These are phyloP conservation scores for Delichon dasypus DNA, from an alignment of 2,797 vertebrate genomes.

Conservation along the genomic window DNA sequence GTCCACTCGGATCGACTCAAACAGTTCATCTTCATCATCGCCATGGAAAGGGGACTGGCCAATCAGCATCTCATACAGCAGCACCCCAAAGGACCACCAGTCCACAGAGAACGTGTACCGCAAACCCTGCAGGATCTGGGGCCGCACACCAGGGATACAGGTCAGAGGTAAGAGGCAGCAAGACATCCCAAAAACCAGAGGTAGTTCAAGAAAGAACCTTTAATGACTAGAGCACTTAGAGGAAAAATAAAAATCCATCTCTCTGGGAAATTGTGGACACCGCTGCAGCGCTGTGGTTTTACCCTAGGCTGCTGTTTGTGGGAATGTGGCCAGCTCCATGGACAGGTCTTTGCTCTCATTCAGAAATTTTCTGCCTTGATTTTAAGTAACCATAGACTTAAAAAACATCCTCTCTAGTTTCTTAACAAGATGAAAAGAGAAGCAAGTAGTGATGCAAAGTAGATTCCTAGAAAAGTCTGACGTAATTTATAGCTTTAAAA, in stretches of 20 bases:
- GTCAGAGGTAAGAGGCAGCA: neutral
- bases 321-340: rapidly evolving
- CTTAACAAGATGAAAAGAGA: neutral
- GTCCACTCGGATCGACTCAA: constrained; percentile 93
- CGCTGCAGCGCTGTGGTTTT: neutral
- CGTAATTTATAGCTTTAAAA: neutral
- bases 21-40: constrained; percentile 94
- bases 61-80: constrained; percentile 97
- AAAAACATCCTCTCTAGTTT: neutral
- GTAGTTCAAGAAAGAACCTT: neutral
- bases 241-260: neutral
- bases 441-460: neutral
- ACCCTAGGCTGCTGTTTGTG: neutral
- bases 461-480: neutral
- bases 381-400: neutral
- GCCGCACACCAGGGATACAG: neutral
- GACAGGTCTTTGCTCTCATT: neutral
- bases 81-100: constrained; percentile 99
- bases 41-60: constrained; percentile 98
- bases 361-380: neutral
- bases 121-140: constrained; percentile 90
- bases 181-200: neutral
- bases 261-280: neutral
- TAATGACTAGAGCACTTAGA: neutral
- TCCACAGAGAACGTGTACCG: constrained; percentile 97